phyloP scores from a whole-genome alignment of 2,113 vertebrate species.

The Bombycilla garrulus region DNA sequence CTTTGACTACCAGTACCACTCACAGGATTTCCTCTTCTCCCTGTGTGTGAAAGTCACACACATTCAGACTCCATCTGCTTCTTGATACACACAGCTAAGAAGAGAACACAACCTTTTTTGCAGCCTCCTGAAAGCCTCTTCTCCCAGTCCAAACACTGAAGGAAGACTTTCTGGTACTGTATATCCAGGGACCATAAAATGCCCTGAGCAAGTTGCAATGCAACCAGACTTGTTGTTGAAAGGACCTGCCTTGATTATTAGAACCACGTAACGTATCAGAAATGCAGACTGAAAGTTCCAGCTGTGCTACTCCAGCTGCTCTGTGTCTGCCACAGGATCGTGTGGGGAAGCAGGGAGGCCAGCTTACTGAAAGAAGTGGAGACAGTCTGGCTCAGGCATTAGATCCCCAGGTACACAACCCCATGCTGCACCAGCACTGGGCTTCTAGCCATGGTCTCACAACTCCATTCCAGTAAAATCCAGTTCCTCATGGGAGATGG shows the following conservation, averaged over 20 bases:
- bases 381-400: not conserved
- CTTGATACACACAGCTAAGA: accelerated
- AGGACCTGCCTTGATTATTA: not conserved
- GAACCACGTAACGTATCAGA: not conserved
- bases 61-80: not conserved
- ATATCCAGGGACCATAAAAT: not conserved
- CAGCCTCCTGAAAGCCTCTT: not conserved
- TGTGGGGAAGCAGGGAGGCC: not conserved
- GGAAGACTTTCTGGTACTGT: not conserved
- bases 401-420: not conserved
- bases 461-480: not conserved
- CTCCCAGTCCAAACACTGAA: not conserved
- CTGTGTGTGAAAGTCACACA: not conserved
- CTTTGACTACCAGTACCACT: not conserved
- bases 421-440: not conserved
- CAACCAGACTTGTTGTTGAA: not conserved
- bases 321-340: not conserved
- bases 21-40: not conserved
- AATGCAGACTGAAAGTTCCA: slow-evolving; percentile 1
- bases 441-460: not conserved
- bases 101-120: not conserved
- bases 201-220: not conserved
- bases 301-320: not conserved
- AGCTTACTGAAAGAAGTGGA: not conserved
- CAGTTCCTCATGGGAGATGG: not conserved